phyloP scores from a whole-genome alignment of 2,113 vertebrate species.

The Zapus hudsonius region DNA sequence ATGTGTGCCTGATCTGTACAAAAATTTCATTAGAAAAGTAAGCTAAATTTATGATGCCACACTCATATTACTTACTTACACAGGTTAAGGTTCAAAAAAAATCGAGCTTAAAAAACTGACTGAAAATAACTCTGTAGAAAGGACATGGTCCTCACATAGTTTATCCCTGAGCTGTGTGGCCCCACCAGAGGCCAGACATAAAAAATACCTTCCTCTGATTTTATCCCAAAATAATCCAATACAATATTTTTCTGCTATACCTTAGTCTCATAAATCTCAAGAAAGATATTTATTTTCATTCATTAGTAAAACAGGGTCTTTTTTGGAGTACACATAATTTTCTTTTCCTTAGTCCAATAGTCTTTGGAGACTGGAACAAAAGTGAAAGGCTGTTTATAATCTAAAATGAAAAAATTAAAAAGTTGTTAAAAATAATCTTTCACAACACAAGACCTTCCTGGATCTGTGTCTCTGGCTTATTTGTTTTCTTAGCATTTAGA shows the following conservation, averaged over 20 bases:
- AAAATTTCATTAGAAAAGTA: conserved; percentile 41
- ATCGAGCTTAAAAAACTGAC: neutral
- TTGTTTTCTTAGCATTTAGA: neutral
- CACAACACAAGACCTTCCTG: neutral
- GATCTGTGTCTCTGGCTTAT: neutral
- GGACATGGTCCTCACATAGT: neutral
- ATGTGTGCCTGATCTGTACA: conserved; percentile 32
- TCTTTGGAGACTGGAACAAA: neutral
- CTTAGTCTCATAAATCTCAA: neutral
- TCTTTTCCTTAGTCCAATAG: neutral
- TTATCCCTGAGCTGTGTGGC: neutral
- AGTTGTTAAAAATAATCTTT: neutral
- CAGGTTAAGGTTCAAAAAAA: neutral
- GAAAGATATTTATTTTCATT: neutral
- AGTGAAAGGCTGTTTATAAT: neutral
- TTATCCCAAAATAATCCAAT: neutral
- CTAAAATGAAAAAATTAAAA: neutral
- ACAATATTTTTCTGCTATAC: neutral
- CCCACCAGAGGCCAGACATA: neutral
- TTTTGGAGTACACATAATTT: neutral
- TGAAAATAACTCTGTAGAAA: conserved; percentile 1
- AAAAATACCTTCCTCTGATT: neutral
- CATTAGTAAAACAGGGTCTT: neutral
- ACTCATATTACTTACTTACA: neutral
- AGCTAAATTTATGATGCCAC: neutral